Base-by-base conservation (phyloP, 2,113 vertebrate species). In the Anguilla rostrata region DNA sequence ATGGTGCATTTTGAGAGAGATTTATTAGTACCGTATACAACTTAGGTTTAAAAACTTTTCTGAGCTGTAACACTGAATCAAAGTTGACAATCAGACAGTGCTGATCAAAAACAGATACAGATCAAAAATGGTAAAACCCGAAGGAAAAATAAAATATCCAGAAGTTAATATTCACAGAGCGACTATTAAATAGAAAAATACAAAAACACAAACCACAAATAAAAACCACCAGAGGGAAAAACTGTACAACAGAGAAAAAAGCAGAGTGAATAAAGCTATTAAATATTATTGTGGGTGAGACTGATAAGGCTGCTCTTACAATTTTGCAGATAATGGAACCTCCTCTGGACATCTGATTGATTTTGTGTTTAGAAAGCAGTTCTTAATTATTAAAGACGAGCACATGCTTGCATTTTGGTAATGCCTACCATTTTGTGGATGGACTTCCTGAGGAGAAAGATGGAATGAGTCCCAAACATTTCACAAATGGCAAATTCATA, bases 21-120 rank as follows among this genome's bases (percentile, higher is more conserved):
- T 81, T 26, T 81, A 81, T 81, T 46, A 41, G 80, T 41, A 81
- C 80, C 40, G 5, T 81, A 18, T 81, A 81, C 41, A 81, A 5
- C 20, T 79, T 41, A 81, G 8, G 9, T 80, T 80, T 71, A 26
- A 75, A 34, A 75, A 22, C 18, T 34, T n/a, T 66, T 66, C 18
- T n/a, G n/a, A 75, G 34, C 26, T 8, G n/a, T 75, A 75, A 75
- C 71, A 66, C 22, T 66, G 60, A 60, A 3, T 60, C 57, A 60
- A 71, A 71, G 63, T 8, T 71, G 63, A n/a, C 12, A 75, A 34
- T 71, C 63, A 71, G 63, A n/a, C 20, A 22, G 20, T 5, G 20
- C 14, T 63, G 14, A 63, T 56, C 53, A 22, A 63, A 20, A 20
- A 71, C 20, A 71, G 26, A 71, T 9, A 75, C 26, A 12, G 26